phyloP scores from a whole-genome alignment of 2,888 invertebrate species.

The Sarcophaga subvicina region DNA sequence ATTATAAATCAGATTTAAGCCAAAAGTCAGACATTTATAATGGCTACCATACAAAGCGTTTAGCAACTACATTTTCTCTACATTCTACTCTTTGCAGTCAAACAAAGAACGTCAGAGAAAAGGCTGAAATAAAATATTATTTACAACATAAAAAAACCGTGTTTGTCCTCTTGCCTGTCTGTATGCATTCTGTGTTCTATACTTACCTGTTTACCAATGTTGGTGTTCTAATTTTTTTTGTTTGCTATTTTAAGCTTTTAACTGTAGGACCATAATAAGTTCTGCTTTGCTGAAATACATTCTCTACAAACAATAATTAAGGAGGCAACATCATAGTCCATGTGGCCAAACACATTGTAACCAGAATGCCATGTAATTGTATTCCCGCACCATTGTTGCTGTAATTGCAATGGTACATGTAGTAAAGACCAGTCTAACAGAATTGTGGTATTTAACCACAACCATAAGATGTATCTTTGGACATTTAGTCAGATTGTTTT shows the following conservation, averaged over 20 bases:
- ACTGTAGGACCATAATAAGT: background rate
- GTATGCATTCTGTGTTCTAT: background rate
- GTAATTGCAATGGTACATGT: background rate
- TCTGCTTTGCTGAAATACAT: conserved; percentile 18
- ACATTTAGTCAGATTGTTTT: conserved; percentile 51
- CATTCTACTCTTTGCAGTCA: too few relatives aligned
- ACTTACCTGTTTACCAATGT: background rate
- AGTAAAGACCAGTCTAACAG: conserved; percentile 46
- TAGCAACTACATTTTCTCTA: background rate
- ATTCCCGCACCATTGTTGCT: too few relatives aligned
- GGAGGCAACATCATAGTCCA: conserved; percentile 4
- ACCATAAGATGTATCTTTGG: conserved; percentile 62
- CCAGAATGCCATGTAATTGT: background rate
- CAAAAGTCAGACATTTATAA: conserved; percentile 57
- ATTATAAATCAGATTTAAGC: conserved; percentile 58
- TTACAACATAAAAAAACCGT: too few relatives aligned
- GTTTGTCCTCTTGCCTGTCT: background rate
- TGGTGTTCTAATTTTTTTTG: background rate
- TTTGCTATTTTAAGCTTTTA: background rate
- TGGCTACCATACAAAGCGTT: conserved; percentile 40
- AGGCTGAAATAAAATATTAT: too few relatives aligned
- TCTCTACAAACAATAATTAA: conserved; percentile 35
- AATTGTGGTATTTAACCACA: conserved; percentile 59
- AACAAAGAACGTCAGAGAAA: too few relatives aligned
- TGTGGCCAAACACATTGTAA: conserved; percentile 20